Evolutionary conservation across 2,888 invertebrate genomes (phyloP), one percentile per base, ranked within the genome.

Genomic region (Clostera curtula): DNA sequence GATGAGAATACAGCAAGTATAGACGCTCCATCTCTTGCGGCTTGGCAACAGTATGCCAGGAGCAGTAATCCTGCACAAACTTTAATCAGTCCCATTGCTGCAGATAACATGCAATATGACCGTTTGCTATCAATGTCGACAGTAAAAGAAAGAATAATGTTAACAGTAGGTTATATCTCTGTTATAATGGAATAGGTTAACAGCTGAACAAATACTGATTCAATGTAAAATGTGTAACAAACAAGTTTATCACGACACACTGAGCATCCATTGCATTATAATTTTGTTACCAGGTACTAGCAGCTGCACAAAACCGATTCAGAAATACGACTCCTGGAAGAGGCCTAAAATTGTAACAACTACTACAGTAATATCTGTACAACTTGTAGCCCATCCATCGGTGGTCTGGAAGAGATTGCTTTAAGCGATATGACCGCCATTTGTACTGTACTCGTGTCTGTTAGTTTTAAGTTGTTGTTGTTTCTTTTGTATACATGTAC

Each of bases 1-100:
- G 77, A 68, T 1, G 80, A 76, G 43, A 82, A 82, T 1, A 80
- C 38, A 5, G 76, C 79, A 3, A 80, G 59, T 17, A 80, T 72
- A 2, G 63, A 58, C 20, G 72, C 73, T 42, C 67, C 49, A 16
- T 65, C 40, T 11, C n/a, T n/a, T n/a, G 49, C 64, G 15, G 32
- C 43, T 36, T 55, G 42, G 24, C 48, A 46, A 24, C 52, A 22
- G 24, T 28, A 52, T 12, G 55, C 24, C 23, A 67, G 17, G 11
- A 59, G 24, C 8, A 70, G 37, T 33, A 61, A n/a, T n/a, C n/a
- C 44, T 10, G 29, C 38, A 52, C 49, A 41, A 10, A 60, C 23
- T 24, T 34, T 43, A 31, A 42, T 38, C 3, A 43, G 27, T 31
- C 34, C 34, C 72, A 73, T 73, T 12, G 24, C 49, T 32, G 12